phyloP scores from a whole-genome alignment of 2,113 vertebrate genomes.

The Butorides virescens region DNA sequence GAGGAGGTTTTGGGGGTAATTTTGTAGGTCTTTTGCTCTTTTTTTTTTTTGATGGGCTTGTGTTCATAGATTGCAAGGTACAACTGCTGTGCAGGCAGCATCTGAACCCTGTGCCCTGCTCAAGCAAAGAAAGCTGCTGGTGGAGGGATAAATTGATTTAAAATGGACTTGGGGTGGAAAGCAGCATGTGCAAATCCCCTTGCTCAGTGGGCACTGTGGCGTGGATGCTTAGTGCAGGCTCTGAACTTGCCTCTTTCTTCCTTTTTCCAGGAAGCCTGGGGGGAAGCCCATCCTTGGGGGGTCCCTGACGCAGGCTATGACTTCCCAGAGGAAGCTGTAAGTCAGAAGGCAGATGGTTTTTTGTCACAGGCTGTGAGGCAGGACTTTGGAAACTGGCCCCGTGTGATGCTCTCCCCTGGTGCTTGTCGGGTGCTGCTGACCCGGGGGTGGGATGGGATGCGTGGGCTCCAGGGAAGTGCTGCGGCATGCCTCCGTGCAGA shows the following conservation, averaged over 20 bases:
- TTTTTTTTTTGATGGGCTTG: background rate
- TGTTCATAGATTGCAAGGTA: background rate
- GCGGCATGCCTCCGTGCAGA: accelerated
- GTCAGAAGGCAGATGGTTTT: accelerated
- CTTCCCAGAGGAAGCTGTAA: background rate
- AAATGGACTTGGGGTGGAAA: background rate
- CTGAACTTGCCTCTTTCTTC: background rate
- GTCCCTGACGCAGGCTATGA: background rate
- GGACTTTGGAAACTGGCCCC: background rate
- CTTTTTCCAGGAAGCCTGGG: background rate
- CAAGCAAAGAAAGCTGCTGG: background rate
- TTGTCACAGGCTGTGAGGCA: background rate
- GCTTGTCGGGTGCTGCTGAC: background rate
- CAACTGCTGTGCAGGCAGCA: background rate
- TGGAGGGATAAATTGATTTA: background rate
- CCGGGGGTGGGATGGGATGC: accelerated
- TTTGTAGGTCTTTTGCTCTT: background rate
- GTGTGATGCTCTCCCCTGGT: accelerated
- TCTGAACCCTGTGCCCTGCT: background rate
- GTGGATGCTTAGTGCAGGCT: accelerated
- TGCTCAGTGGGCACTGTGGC: accelerated
- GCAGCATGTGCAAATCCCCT: background rate
- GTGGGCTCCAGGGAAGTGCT: accelerated
- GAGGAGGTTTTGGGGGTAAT: background rate
- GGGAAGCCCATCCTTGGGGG: background rate